These are phyloP conservation scores for Gastracanthus pulcherrimus DNA, from an alignment of 2,888 invertebrate species.

Conservation along the genomic window DNA sequence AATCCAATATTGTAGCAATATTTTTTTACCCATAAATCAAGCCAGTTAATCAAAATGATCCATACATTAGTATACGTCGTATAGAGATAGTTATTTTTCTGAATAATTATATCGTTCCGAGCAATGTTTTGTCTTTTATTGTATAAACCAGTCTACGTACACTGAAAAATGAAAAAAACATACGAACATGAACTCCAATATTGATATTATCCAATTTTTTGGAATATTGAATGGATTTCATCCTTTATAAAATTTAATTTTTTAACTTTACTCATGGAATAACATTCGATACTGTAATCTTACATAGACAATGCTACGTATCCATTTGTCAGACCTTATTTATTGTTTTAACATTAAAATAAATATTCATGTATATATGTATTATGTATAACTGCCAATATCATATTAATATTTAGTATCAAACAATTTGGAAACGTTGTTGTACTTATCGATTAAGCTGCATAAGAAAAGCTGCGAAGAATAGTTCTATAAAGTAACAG, in stretches of 20 bases:
- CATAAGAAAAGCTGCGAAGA: no score
- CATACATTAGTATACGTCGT: not conserved
- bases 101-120: not conserved
- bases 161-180: not conserved
- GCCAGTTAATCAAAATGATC: no score
- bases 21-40: constrained; percentile 30
- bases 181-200: not conserved
- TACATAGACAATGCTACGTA: no score
- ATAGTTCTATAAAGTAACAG: no score
- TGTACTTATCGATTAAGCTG: no score
- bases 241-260: not conserved
- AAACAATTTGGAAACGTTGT: no score
- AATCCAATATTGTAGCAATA: constrained; percentile 6
- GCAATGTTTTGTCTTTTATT: not conserved
- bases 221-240: not conserved
- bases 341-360: no score
- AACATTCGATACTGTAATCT: not conserved
- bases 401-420: no score
- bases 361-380: no score
- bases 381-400: no score
- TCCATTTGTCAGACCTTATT: no score
- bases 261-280: not conserved
- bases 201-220: not conserved
- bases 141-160: not conserved
- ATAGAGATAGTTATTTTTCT: not conserved